Conservation (phyloP, 2,113 vertebrate genomes). For the Melanotaenia duboulayi region DNA sequence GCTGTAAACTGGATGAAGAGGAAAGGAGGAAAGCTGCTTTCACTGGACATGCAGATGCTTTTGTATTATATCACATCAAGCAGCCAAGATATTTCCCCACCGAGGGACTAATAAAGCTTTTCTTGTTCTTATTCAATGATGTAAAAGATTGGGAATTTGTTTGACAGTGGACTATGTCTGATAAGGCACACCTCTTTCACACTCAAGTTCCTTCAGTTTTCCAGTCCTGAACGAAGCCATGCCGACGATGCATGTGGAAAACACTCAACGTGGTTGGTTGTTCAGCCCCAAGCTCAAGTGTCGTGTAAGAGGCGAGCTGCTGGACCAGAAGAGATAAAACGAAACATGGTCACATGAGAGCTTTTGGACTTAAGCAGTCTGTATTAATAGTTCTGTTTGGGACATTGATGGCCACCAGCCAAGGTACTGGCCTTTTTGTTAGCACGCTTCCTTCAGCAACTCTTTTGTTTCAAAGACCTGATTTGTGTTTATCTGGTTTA, state of each 20-base stretch:
- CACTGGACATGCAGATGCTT: background rate
- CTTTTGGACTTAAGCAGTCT: conserved; percentile 3
- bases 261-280: conserved; percentile 9
- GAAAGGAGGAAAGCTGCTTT: background rate
- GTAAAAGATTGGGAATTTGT: too few relatives aligned
- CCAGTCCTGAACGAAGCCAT: background rate
- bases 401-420: background rate
- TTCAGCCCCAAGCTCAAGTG: conserved; percentile 28
- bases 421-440: conserved; percentile 11
- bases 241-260: background rate
- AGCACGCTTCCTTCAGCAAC: too few relatives aligned
- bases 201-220: background rate
- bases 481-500: too few relatives aligned
- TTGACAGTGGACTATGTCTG: too few relatives aligned
- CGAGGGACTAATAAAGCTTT: too few relatives aligned
- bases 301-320: conserved; percentile 15
- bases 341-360: conserved; percentile 27
- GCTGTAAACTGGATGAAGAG: conserved; percentile 21
- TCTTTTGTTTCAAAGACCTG: too few relatives aligned
- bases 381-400: conserved; percentile 46
- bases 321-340: conserved; percentile 23
- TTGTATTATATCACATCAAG: background rate
- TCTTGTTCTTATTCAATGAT: too few relatives aligned
- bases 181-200: too few relatives aligned
- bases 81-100: too few relatives aligned